Base-by-base conservation (phyloP, 2,888 invertebrate genomes). In the Schizaphis graminum region DNA sequence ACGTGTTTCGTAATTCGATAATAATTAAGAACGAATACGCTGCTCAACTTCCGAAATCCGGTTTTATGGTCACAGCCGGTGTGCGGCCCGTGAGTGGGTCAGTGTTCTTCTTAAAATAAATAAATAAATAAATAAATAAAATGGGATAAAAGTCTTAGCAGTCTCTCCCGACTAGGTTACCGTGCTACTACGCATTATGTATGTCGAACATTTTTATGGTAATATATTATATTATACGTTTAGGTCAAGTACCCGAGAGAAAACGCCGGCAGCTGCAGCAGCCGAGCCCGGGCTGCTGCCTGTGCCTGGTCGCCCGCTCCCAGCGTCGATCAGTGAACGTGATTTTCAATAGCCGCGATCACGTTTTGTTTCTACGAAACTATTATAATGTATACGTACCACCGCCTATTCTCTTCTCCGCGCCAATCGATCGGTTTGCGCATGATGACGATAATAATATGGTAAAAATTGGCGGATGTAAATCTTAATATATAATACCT, bases 1-100 rank as follows among this genome's bases (percentile, higher is more conserved):
- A 84, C 91, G 67, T 35, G 61, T 92, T 88, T 92, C 93, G 44
- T 93, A 93, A 93, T 93, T 93, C 89, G 93, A 85, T 85, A 61
- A 86, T 90, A 90, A 94, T 85, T 44, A 87, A 53, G 67, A 89
- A 89, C 35, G 88, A 67, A 88, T 21, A 67, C 53, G 86, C 85
- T 44, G 90, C 85, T 90, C 89, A 53, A 94, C 94, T 94, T 94
- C 89, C 61, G 94, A 94, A 94, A 94, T 94, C 94, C 94, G 94
- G 94, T 94, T 94, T 94, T 89, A 35, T 21, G 56, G 84, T 28
- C 85, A 47, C 24, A 86, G 11, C 28, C 24, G 28, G 41, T 53
- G 47, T 84, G n/a, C n/a, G n/a, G 77, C 56, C 67, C 41, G 93
- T 84, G 89, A 93, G 93, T 93, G 93, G 93, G 93, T 93, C 93